These are phyloP conservation scores for Labroides dimidiatus DNA, from an alignment of 2,797 vertebrate genomes.

Conservation along the genomic window DNA sequence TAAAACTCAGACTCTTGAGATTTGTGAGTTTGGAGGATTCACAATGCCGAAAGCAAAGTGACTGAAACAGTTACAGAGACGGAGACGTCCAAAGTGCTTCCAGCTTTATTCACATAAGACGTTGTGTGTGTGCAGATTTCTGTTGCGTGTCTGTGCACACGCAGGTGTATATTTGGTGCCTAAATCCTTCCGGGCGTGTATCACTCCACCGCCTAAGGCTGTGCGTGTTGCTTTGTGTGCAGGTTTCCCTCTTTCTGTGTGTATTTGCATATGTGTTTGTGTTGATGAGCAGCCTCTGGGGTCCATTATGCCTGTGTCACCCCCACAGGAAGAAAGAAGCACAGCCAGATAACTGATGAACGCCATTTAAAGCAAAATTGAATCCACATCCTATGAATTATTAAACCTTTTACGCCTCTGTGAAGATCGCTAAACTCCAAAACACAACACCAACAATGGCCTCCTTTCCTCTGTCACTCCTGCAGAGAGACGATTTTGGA, in stretches of 20 bases:
- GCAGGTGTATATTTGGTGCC: conserved; percentile 20
- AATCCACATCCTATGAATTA: conserved; percentile 58
- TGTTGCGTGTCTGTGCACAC: background rate
- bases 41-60: background rate
- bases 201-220: conserved; percentile 14
- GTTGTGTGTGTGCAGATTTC: conserved; percentile 16
- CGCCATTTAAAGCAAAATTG: conserved; percentile 56
- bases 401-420: conserved; percentile 37
- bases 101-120: background rate
- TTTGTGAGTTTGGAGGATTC: conserved; percentile 17
- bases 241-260: background rate
- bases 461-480: too few species aligned
- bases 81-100: conserved; percentile 7
- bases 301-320: conserved; percentile 52
- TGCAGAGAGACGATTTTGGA: background rate
- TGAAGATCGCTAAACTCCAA: too few species aligned
- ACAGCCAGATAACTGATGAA: conserved; percentile 57
- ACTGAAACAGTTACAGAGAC: background rate
- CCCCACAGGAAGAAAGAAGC: conserved; percentile 36
- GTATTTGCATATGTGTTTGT: conserved; percentile 7
- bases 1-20: background rate
- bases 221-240: conserved; percentile 5
- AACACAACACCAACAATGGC: too few species aligned
- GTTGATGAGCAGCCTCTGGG: conserved; percentile 52
- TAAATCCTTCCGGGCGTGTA: background rate